A percentile compares a stretch with the other conserved stretches of the same genome.
Conservation (phyloP, 2,113 vertebrate genomes). For the Cyprinus carpio region DNA sequence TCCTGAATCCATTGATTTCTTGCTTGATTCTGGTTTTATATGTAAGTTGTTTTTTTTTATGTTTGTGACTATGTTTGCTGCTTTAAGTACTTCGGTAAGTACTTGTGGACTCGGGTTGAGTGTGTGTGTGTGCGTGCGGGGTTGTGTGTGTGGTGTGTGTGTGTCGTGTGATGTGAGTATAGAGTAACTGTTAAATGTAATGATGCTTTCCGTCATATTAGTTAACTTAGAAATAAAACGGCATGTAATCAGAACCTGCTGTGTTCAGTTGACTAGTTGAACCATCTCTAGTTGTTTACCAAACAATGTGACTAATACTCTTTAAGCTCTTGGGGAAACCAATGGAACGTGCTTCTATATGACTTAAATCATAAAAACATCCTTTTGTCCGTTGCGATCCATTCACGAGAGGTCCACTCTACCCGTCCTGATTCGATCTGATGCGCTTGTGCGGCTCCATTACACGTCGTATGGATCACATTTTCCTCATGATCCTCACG, state of each 20-base stretch:
- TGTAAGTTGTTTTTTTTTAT: no score
- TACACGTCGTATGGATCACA: background rate
- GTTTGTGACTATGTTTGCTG: no score
- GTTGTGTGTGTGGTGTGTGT: no score
- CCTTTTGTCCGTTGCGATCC: background rate
- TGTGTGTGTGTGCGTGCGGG: no score
- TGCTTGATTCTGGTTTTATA: no score
- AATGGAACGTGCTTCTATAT: background rate
- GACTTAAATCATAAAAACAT: background rate
- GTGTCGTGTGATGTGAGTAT: no score
- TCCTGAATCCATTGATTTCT: no score
- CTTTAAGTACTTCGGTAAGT: no score
- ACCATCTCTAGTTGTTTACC: background rate
- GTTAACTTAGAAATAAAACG: background rate
- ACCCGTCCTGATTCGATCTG: background rate
- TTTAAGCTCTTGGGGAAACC: no score
- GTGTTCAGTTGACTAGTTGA: background rate
- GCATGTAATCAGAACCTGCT: background rate
- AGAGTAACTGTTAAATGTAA: no score
- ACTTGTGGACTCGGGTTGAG: no score
- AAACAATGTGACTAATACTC: background rate
- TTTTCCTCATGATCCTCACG: constrained; percentile 23
- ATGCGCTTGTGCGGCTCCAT: background rate
- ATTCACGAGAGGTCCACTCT: background rate
- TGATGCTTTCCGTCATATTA: background rate